Base-by-base conservation (phyloP, 1,140 invertebrate genomes). In the Drosophila virilis region DNA sequence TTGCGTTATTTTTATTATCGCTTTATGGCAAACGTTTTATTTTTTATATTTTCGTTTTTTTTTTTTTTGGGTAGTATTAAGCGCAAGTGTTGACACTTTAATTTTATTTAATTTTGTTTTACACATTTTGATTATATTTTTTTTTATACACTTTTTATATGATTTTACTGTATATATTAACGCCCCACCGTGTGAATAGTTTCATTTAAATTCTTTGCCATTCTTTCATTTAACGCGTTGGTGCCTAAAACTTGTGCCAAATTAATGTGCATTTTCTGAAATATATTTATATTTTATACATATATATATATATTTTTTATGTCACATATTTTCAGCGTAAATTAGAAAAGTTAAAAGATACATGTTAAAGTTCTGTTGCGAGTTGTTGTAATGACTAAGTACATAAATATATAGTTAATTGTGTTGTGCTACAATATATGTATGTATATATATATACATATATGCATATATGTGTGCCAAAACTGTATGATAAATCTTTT, bases 111-210 rank as follows among this genome's bases (percentile, higher is more conserved):
- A 43, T 17, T 65, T 51, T 60, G n/a, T 17, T 57, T 57, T 57
- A 10, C 5, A 12, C 8, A 40, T 6, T 38, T 40, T 45, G 15
- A 32, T 45, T 54, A 38, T 22, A 17, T 54, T 38, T 32, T 9
- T 22, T 22, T 22, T 22, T 22, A 22, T 22, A 22, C 22, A 22
- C 3, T 22, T 22, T 42, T 38, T 37, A 37, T 65, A 45, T 12
- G 22, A 22, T 66, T 57, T 37, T 57, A 15, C 46, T 46, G 3
- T 22, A 74, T 55, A 55, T 48, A 65, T 48, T 60, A 59, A 33
- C 59, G 46, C 40, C 67, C 51, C 59, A 67, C 22, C 22, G 4
- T 64, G 67, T 55, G 52, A 58, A 50, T 33, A 52, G 33, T 75
- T 64, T 52, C 38, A 64, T 71, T 58, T 46, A 33, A 15, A n/a